Conservation (phyloP, 2,888 invertebrate genomes). For the Fragum fragum region DNA sequence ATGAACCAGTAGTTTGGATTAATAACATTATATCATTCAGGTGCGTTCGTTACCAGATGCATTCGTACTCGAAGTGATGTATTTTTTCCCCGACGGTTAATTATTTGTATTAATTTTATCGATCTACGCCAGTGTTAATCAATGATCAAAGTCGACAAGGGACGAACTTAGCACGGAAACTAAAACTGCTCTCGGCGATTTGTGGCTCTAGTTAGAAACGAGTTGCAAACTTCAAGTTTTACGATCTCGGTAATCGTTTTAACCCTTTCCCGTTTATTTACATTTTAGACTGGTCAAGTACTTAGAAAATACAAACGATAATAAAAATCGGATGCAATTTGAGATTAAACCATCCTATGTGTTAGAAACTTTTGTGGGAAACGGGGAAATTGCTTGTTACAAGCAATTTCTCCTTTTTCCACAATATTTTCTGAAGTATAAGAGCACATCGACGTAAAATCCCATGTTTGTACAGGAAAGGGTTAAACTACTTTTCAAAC, state of each 20-base stretch:
- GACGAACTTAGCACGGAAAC: conserved; percentile 18
- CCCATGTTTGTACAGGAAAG: too few relatives aligned
- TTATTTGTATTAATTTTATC: conserved; percentile 35
- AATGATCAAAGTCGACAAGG: conserved; percentile 29
- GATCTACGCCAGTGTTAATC: conserved; percentile 20
- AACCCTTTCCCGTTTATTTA: too few relatives aligned
- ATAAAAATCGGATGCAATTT: too few relatives aligned
- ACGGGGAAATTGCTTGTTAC: too few relatives aligned
- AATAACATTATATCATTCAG: not conserved
- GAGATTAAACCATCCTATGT: too few relatives aligned
- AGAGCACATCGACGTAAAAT: too few relatives aligned
- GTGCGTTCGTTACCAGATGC: conserved; percentile 25
- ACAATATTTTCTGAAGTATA: too few relatives aligned
- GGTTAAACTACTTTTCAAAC: too few relatives aligned
- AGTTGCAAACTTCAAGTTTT: not conserved
- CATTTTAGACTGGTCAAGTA: too few relatives aligned
- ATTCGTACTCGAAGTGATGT: conserved; percentile 23
- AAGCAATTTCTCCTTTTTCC: too few relatives aligned
- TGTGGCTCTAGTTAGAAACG: conserved; percentile 15
- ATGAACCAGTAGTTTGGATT: not conserved
- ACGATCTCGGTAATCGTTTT: not conserved
- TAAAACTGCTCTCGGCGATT: conserved; percentile 15
- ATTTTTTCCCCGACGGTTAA: conserved; percentile 26
- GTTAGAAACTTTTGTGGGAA: too few relatives aligned
- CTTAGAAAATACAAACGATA: too few relatives aligned